phyloP scores from a whole-genome alignment of 30 jellyfish, hydroid and myxozoan species.

The Cassiopea xamachana region DNA sequence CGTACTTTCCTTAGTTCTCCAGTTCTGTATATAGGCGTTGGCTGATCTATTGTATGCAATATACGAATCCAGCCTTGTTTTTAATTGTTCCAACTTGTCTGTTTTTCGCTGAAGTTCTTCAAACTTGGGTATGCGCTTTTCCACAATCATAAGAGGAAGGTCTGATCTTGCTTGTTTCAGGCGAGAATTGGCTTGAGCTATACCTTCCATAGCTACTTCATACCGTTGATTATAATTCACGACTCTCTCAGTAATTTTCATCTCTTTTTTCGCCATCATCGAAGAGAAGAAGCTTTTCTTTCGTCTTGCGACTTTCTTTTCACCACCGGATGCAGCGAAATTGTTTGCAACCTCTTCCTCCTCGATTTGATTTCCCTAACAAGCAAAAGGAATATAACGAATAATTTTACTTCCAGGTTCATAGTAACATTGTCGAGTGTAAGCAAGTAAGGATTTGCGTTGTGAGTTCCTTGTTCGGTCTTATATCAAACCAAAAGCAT shows the following conservation, averaged over 20 bases:
- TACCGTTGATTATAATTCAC: slow-evolving; percentile 5
- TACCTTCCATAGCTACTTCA: slow-evolving; percentile 26
- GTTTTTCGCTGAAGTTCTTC: slow-evolving; percentile 34
- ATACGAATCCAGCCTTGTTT: slow-evolving; percentile 44
- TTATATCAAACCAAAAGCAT: background rate
- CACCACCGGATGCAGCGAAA: background rate
- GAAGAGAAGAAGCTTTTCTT: slow-evolving; percentile 52
- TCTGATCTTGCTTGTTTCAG: slow-evolving; percentile 39
- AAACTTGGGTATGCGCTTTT: slow-evolving; percentile 51
- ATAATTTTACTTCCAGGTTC: background rate
- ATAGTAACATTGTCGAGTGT: background rate
- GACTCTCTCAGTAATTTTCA: slow-evolving; percentile 30
- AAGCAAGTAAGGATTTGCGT: background rate
- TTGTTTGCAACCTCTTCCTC: background rate
- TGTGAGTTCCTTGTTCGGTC: background rate
- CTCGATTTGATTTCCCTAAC: background rate
- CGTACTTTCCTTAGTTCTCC: slow-evolving; percentile 54
- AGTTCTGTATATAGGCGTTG: slow-evolving; percentile 33
- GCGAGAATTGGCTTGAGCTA: slow-evolving; percentile 44
- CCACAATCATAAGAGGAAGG: slow-evolving; percentile 67
- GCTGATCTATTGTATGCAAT: slow-evolving; percentile 21
- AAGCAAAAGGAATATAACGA: background rate
- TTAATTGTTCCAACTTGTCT: slow-evolving; percentile 21
- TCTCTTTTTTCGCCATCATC: slow-evolving; percentile 67
- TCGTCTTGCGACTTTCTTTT: slow-evolving; percentile 13